Evolutionary conservation across 2,888 invertebrate genomes (phyloP), one percentile per base, ranked within the genome.

Genomic region (Polyommatus icarus): DNA sequence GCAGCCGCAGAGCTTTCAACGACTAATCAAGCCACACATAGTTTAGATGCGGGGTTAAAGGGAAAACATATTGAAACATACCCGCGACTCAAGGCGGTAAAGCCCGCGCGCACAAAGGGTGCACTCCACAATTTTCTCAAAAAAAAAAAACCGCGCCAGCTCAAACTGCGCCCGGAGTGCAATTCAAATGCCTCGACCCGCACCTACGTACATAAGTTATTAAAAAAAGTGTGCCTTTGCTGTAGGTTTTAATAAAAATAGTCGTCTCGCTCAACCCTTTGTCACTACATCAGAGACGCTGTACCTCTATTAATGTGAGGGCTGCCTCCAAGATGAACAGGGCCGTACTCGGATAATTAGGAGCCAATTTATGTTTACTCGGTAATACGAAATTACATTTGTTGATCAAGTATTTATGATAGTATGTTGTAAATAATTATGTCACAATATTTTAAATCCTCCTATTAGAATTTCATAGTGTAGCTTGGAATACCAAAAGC

Each of bases 181-280:
- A 86, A 86, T 86, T 86, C 85, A 86, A 85, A 87, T 86, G 86
- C 84, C 86, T 85, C 85, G 86, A 86, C 84, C 85, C 85, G 84
- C 85, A 87, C 85, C 85, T 85, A 87, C 86, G 85, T 91, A 92
- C 93, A 93, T 93, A 93, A 92, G 93, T 93, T 94, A 94, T 93
- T 94, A 94, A 93, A 93, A 91, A 93, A 94, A 91, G 91, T 91
- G 89, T 89, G 90, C 91, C 89, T 91, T 87, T 88, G 90, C 87
- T 87, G 90, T 87, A 89, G 92, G 92, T 91, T 93, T 93, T 93
- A 93, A 93, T 94, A 94, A 93, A 93, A 94, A 93, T 93, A 93
- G 93, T 91, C 92, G 90, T 90, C 89, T 87, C 89, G 87, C 88
- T 88, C 87, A 87, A 90, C 89, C 90, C 93, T 93, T 94, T 94